Evolutionary conservation across 1,140 invertebrate genomes (phyloP), one percentile per base, ranked within the genome.

Genomic region (Zaprionus lachaisei): DNA sequence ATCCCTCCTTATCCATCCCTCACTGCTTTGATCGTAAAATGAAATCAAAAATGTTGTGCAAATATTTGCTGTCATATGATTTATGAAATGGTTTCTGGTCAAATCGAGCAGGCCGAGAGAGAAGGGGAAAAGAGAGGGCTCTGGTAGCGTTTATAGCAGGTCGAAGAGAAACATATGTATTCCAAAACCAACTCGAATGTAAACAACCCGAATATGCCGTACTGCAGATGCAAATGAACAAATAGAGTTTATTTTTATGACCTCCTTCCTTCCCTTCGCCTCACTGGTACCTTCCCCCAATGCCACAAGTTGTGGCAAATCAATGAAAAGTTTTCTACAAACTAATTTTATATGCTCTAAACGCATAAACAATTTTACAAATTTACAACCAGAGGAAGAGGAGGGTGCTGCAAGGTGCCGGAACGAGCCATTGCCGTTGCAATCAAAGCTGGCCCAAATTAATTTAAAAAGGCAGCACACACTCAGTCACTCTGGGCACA

Each of bases 381-480:
- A 77, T 64, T 64, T 62, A 79, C 66, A 75, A 49, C 2, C 15
- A n/a, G 15, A 26, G 12, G n/a, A 4, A 5, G 4, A 7, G 9
- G 11, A 37, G 11, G 17, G 22, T 4, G 5, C 24, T 9, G 17
- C 26, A 20, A 28, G 28, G 22, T 26, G 44, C 55, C 54, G 55
- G 9, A 47, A 58, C 12, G 57, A 62, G 44, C 28, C 7, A 34
- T 54, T 38, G 41, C 63, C 74, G 57, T 67, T 65, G 78, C 84
- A 90, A 89, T 90, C 84, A 89, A 89, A 89, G 79, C 81, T 89
- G 78, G 58, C 79, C 84, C 81, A 89, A 84, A 89, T 90, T 89
- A 90, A 89, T 90, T 90, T 90, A 81, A 83, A 73, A 89, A 89
- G 83, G 73, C 60, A 66, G 37, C 75, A 64, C n/a, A 44, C 26